Conservation (phyloP, 2,113 vertebrate genomes). For the Polyodon spathula region DNA sequence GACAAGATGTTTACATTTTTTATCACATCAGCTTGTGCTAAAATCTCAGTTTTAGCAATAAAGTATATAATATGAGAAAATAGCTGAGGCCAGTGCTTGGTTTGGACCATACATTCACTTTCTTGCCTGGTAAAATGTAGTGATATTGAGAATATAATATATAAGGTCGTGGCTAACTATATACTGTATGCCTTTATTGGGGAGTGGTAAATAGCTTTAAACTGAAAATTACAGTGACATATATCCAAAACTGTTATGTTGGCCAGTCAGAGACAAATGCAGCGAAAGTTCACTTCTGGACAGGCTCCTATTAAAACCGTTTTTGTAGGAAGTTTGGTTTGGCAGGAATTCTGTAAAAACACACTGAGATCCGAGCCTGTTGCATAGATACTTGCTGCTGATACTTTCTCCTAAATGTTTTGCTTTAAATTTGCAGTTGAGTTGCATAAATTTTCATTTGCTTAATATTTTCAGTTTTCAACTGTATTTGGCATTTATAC, state of each 20-base stretch:
- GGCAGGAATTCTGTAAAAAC: constrained; percentile 27
- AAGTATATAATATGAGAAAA: constrained; percentile 46
- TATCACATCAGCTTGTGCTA: constrained; percentile 21
- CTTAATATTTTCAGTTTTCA: too few species aligned
- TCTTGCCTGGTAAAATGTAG: background rate
- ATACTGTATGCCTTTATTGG: too few species aligned
- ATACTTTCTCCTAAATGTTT: background rate
- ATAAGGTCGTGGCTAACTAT: too few species aligned
- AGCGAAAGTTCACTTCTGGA: background rate
- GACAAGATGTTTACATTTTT: background rate
- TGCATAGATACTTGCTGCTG: background rate
- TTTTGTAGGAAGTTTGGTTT: constrained; percentile 44
- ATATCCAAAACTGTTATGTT: too few species aligned
- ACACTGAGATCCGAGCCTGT: background rate
- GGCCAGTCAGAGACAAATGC: background rate
- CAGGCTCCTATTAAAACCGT: constrained; percentile 4
- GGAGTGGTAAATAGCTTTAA: too few species aligned
- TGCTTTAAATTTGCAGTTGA: background rate
- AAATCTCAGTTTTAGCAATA: constrained; percentile 39
- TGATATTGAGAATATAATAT: background rate
- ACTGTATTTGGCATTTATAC: too few species aligned
- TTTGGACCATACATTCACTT: background rate
- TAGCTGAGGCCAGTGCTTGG: constrained; percentile 26
- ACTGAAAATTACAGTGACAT: too few species aligned
- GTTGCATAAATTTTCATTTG: too few species aligned